phyloP scores from a whole-genome alignment of 2,888 invertebrate genomes.

The Aphidius colemani region DNA sequence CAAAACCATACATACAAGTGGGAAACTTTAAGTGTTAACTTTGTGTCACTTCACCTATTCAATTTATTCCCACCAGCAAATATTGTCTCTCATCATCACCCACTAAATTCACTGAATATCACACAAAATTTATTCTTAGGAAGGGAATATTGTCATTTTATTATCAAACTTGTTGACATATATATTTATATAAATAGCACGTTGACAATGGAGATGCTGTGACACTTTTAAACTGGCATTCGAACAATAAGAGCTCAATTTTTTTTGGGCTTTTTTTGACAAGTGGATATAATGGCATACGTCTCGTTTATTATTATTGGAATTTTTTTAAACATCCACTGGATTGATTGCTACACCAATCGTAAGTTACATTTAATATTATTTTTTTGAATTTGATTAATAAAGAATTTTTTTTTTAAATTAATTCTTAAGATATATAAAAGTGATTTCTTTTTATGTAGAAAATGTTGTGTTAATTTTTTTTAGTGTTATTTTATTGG shows the following conservation, averaged over 20 bases:
- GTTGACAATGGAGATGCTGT: constrained; percentile 35
- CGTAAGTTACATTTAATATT: constrained; percentile 43
- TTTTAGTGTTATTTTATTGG: too few species aligned
- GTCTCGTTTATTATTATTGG: constrained; percentile 22
- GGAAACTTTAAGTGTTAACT: too few species aligned
- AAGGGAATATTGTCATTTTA: too few species aligned
- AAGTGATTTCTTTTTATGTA: not conserved
- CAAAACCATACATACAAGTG: too few species aligned
- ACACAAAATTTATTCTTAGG: too few species aligned
- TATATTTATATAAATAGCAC: constrained; percentile 50
- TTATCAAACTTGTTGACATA: not conserved
- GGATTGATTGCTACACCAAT: constrained; percentile 44
- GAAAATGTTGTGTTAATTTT: too few species aligned
- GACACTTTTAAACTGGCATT: constrained; percentile 40
- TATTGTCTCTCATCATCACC: too few species aligned
- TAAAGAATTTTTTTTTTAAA: not conserved
- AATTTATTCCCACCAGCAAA: too few species aligned
- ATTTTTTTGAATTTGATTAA: not conserved
- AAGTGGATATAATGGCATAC: constrained; percentile 29
- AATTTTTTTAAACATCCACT: constrained; percentile 26
- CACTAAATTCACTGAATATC: too few species aligned
- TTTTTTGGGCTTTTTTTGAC: constrained; percentile 41
- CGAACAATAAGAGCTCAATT: constrained; percentile 4
- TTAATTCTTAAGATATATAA: not conserved
- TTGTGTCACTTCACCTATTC: too few species aligned